Conservation (phyloP, 2,888 invertebrate species). For the Eretmocerus hayati region DNA sequence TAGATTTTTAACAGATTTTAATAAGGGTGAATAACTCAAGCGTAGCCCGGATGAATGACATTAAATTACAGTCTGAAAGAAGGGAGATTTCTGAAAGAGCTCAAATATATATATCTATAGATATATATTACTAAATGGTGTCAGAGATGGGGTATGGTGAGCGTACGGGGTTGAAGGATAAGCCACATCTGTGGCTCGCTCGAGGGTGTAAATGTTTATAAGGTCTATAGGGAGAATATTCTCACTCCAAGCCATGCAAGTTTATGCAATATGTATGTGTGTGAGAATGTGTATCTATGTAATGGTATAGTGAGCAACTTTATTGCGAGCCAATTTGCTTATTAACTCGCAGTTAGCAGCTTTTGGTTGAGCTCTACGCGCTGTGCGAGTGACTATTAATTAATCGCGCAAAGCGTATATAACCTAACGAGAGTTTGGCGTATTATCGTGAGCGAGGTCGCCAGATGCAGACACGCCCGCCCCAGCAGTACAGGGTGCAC, state of each 20-base stretch:
- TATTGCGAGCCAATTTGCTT: constrained; percentile 48
- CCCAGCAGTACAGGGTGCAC: too few relatives aligned
- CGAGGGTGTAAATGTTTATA: constrained; percentile 43
- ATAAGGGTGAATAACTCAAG: constrained; percentile 34
- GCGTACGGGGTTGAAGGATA: constrained; percentile 23
- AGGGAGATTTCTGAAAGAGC: neutral
- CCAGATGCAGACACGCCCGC: constrained; percentile 45
- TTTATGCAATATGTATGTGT: constrained; percentile 1
- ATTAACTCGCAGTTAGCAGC: constrained; percentile 48
- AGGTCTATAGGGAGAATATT: constrained; percentile 2
- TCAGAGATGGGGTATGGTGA: too few relatives aligned
- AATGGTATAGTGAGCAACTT: constrained; percentile 12
- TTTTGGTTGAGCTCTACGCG: constrained; percentile 35
- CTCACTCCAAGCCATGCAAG: neutral
- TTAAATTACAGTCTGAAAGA: constrained; percentile 31
- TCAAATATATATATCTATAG: constrained; percentile 12
- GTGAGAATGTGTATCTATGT: neutral
- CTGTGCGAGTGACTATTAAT: constrained; percentile 33
- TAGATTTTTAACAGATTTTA: constrained; percentile 38
- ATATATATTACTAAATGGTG: too few relatives aligned
- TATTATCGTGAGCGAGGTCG: constrained; percentile 24
- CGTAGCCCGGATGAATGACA: constrained; percentile 39
- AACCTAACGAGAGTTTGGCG: too few relatives aligned
- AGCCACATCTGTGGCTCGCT: constrained; percentile 46
- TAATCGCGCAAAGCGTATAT: too few relatives aligned